These are phyloP conservation scores for Himalopsyche japonica DNA, from an alignment of 2,888 invertebrate genomes.

Conservation along the genomic window DNA sequence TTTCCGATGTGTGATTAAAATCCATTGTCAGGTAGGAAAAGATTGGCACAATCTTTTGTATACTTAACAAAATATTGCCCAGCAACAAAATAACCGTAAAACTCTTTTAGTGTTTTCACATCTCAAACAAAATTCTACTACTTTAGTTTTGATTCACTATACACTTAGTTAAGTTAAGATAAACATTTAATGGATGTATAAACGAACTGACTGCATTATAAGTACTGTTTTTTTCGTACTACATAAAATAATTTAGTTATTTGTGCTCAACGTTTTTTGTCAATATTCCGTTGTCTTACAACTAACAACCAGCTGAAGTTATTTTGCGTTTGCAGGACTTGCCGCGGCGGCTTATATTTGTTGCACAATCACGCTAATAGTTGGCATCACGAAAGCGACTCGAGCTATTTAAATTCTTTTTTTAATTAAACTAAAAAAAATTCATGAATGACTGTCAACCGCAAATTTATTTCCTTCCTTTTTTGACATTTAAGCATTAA, in stretches of 20 bases:
- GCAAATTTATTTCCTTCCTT: too few relatives aligned
- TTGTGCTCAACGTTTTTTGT: background rate
- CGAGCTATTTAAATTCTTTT: too few relatives aligned
- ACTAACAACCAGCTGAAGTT: background rate
- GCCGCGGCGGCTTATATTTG: background rate
- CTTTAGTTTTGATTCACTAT: background rate
- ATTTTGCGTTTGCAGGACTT: background rate
- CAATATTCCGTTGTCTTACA: background rate
- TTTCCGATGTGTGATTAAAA: too few relatives aligned
- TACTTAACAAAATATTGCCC: too few relatives aligned
- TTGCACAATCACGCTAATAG: background rate
- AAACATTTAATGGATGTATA: background rate
- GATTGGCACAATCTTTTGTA: too few relatives aligned
- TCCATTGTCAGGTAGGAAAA: too few relatives aligned
- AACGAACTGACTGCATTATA: background rate
- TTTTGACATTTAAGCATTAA: too few relatives aligned
- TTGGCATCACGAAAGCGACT: background rate
- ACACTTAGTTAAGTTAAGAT: background rate
- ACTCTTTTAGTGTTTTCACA: too few relatives aligned
- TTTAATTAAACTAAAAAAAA: too few relatives aligned
- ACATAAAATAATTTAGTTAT: constrained; percentile 3
- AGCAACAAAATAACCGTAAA: too few relatives aligned
- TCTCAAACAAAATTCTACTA: too few relatives aligned
- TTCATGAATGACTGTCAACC: too few relatives aligned
- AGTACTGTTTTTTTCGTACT: constrained; percentile 9